These are phyloP conservation scores for Silurus meridionalis DNA, from an alignment of 2,113 vertebrate species.

Conservation along the genomic window DNA sequence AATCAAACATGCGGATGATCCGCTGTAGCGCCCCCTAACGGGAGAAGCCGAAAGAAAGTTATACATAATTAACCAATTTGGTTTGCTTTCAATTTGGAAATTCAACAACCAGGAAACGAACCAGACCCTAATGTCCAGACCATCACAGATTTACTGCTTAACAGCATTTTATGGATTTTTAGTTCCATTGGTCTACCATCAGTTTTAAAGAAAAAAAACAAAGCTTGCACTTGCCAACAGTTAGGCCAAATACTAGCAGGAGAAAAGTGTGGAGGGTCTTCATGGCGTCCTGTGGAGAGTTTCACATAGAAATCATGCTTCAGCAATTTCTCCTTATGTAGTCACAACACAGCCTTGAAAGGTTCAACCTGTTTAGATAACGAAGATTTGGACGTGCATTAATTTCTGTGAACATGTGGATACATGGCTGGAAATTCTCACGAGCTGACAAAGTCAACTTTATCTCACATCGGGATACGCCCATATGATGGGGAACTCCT, in stretches of 20 bases:
- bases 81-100: background rate
- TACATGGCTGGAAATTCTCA: conserved; percentile 37
- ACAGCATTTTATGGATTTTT: background rate
- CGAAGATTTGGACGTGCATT: background rate
- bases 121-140: background rate
- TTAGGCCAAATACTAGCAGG: conserved; percentile 59
- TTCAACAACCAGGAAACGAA: background rate
- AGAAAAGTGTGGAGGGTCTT: conserved; percentile 50
- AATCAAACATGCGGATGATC: no score
- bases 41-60: no score
- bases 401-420: conserved; percentile 29
- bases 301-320: background rate
- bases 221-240: conserved; percentile 59
- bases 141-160: no score
- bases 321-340: conserved; percentile 17
- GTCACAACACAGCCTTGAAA: conserved; percentile 23
- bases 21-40: no score
- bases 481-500: background rate
- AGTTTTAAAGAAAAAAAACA: background rate
- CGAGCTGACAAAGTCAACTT: background rate
- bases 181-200: no score
- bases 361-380: conserved; percentile 27
- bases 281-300: conserved; percentile 53
- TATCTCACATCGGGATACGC: background rate
- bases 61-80: no score